Percentiles rank a stretch among this genome's conserved stretches.
Conservation (phyloP, 2,113 vertebrate species). For the Ifrita kowaldi region DNA sequence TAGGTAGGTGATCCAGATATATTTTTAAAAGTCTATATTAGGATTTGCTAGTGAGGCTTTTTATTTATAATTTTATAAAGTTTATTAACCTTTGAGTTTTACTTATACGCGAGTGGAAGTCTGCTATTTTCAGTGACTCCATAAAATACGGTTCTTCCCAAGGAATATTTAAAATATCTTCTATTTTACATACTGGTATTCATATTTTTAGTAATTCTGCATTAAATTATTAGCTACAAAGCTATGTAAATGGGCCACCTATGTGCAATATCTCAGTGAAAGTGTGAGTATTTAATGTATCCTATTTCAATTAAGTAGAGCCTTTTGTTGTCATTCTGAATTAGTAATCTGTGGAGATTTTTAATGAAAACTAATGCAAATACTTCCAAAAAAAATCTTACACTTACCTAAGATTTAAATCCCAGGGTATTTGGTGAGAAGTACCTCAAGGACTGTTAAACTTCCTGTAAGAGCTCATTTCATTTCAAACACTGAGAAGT, state of each 20-base stretch:
- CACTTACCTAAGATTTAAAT: conserved; percentile 16
- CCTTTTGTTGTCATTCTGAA: conserved; percentile 60
- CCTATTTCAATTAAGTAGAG: conserved; percentile 54
- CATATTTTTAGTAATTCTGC: conserved; percentile 66
- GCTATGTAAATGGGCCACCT: conserved; percentile 73
- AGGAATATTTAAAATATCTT: conserved; percentile 68
- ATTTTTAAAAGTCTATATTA: conserved; percentile 64
- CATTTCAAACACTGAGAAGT: not conserved
- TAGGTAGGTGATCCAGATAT: conserved; percentile 70
- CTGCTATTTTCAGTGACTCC: conserved; percentile 60
- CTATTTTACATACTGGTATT: conserved; percentile 67
- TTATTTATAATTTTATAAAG: conserved; percentile 65
- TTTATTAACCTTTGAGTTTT: conserved; percentile 65
- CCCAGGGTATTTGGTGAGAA: conserved; percentile 9
- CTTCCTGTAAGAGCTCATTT: conserved; percentile 24
- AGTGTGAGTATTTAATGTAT: conserved; percentile 63
- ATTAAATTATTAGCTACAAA: conserved; percentile 71
- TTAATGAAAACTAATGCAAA: conserved; percentile 56
- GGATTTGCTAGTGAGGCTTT: conserved; percentile 56
- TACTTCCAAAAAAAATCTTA: conserved; percentile 36
- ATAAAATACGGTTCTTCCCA: conserved; percentile 59
- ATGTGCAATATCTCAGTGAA: conserved; percentile 76
- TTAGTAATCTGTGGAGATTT: conserved; percentile 34
- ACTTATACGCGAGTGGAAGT: conserved; percentile 55
- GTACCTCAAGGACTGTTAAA: conserved; percentile 52